phyloP scores from a whole-genome alignment of 1,140 invertebrate genomes.

The Cephus cinctus region DNA sequence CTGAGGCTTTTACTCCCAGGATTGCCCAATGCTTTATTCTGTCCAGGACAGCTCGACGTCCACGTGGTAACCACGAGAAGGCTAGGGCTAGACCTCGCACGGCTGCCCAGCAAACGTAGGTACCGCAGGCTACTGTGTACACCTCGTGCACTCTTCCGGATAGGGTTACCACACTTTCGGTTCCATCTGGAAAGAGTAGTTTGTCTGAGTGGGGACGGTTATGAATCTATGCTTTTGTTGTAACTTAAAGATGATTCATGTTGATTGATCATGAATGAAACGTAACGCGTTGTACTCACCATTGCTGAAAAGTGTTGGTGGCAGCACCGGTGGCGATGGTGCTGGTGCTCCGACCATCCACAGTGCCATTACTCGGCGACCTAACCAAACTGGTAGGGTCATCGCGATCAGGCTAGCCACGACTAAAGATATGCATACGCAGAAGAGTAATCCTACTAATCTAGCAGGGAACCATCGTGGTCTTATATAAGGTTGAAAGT shows the following conservation, averaged over 20 bases:
- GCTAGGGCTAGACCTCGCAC: constrained; percentile 77
- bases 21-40: constrained; percentile 76
- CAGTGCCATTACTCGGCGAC: constrained; percentile 81
- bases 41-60: constrained; percentile 72
- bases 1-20: constrained; percentile 65
- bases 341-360: constrained; percentile 69
- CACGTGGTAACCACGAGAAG: constrained; percentile 84
- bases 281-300: too few species aligned
- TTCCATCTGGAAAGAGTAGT: constrained; percentile 29
- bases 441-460: constrained; percentile 71
- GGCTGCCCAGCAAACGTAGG: constrained; percentile 90
- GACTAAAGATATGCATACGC: constrained; percentile 84
- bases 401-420: constrained; percentile 78
- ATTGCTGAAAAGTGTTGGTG: constrained; percentile 32
- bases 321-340: constrained; percentile 45
- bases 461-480: constrained; percentile 82
- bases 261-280: too few species aligned
- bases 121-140: constrained; percentile 91
- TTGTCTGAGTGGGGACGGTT: too few species aligned
- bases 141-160: constrained; percentile 84
- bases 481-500: constrained; percentile 84
- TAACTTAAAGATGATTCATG: too few species aligned
- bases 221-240: too few species aligned
- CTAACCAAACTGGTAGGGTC: constrained; percentile 88
- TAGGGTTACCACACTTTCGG: constrained; percentile 33